Conservation (phyloP, 2,888 invertebrate genomes). For the Tenthredo amoena region DNA sequence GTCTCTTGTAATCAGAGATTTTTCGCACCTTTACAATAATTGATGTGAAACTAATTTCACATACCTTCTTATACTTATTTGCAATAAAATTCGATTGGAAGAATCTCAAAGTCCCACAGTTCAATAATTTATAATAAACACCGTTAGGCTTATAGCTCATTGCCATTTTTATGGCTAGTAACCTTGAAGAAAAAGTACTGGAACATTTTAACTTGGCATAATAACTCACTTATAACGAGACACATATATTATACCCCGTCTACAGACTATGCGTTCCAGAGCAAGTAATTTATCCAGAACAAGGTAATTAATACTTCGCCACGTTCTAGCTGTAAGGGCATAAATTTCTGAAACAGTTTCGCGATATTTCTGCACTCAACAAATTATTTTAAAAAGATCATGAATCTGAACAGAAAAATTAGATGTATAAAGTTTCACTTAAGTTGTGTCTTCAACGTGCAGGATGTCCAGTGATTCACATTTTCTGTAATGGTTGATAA, state of each 20-base stretch:
- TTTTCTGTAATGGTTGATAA: background rate
- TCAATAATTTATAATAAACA: background rate
- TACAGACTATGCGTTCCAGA: background rate
- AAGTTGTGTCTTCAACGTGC: background rate
- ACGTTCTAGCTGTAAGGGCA: background rate
- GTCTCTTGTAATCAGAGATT: too few species aligned
- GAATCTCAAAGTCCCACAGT: background rate
- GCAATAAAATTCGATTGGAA: too few species aligned
- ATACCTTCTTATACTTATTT: too few species aligned
- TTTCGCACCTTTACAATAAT: too few species aligned
- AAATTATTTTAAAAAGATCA: background rate
- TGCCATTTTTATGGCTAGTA: background rate
- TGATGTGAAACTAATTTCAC: too few species aligned
- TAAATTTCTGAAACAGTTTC: background rate
- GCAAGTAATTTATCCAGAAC: slow-evolving; percentile 2
- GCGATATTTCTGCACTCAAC: background rate
- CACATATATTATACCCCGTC: background rate
- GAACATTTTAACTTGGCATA: background rate
- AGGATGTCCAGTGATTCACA: background rate
- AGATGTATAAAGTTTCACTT: background rate
- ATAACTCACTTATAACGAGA: background rate
- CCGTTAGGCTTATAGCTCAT: background rate
- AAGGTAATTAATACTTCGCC: slow-evolving; percentile 2
- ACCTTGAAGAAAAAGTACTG: background rate
- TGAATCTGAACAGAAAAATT: background rate